These are phyloP conservation scores for Mylabris sibirica DNA, from an alignment of 2,888 invertebrate species.

Conservation along the genomic window DNA sequence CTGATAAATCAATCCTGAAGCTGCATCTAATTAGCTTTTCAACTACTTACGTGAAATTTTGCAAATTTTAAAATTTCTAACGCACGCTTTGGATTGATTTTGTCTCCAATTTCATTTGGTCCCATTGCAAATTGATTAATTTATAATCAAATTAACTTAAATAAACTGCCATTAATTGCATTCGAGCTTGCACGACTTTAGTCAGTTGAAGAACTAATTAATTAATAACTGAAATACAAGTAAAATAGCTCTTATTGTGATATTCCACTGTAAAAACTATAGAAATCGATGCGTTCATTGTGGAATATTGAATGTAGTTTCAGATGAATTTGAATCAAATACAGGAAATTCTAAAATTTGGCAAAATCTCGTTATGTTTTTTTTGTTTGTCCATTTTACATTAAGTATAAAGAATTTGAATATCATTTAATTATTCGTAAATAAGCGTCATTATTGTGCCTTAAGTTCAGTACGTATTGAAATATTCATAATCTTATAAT, in stretches of 20 bases:
- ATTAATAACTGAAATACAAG: background rate
- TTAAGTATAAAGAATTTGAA: slow-evolving; percentile 29
- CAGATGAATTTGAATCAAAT: slow-evolving; percentile 9
- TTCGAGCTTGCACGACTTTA: too few relatives aligned
- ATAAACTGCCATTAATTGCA: background rate
- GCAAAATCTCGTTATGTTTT: background rate
- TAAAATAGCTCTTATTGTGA: background rate
- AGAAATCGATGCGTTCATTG: background rate
- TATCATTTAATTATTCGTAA: slow-evolving; percentile 40
- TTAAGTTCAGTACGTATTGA: slow-evolving; percentile 50
- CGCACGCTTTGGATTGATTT: slow-evolving; percentile 1
- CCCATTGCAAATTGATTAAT: background rate
- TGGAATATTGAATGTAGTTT: slow-evolving; percentile 6
- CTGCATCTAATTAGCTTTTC: background rate
- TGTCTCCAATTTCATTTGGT: slow-evolving; percentile 13
- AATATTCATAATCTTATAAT: slow-evolving; percentile 38
- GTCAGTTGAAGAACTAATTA: background rate
- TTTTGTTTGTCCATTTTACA: background rate
- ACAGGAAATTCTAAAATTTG: slow-evolving; percentile 7
- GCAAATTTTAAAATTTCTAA: slow-evolving; percentile 3
- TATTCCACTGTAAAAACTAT: background rate
- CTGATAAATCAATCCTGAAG: background rate
- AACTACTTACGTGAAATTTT: too few relatives aligned
- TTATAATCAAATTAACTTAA: background rate
- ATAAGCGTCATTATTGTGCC: slow-evolving; percentile 58